A percentile compares a stretch with the other conserved stretches of the same genome.
Conservation (phyloP, 2,797 vertebrate genomes). For the Pachyuromys duprasi region DNA sequence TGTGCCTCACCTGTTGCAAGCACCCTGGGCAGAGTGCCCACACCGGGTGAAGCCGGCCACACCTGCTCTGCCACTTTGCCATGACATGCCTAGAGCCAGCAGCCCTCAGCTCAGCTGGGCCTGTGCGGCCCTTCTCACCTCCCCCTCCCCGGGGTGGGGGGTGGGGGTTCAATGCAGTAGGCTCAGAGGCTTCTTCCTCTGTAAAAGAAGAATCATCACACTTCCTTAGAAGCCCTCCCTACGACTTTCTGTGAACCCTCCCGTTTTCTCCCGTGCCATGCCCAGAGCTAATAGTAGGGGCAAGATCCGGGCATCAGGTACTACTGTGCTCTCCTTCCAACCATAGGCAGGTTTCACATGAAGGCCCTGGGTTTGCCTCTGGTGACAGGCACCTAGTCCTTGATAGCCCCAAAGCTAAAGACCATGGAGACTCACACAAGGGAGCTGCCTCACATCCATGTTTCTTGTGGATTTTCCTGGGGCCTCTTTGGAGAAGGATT, state of each 20-base stretch:
- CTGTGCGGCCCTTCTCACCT: no score
- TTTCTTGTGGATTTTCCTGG: background rate
- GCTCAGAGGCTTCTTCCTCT: background rate
- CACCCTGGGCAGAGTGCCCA: conserved; percentile 54
- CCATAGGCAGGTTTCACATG: background rate
- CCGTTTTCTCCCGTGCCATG: background rate
- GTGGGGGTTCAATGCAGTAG: background rate
- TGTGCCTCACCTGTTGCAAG: background rate
- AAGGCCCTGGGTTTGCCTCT: background rate
- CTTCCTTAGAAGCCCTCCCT: background rate
- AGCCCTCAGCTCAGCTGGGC: background rate
- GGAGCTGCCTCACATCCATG: background rate
- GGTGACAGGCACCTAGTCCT: background rate
- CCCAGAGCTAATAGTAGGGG: background rate
- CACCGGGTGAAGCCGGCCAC: background rate
- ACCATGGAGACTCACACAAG: background rate
- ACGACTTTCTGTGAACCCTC: fast-evolving
- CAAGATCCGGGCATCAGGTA: background rate
- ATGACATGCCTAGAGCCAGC: background rate
- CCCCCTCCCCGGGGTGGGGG: no score
- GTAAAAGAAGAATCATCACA: background rate
- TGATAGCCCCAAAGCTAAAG: background rate
- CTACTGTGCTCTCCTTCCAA: background rate
- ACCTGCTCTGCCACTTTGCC: conserved; percentile 35
- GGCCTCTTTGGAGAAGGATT: background rate